Conservation (phyloP, 2,797 vertebrate species). For the Nannoperca obscura region DNA sequence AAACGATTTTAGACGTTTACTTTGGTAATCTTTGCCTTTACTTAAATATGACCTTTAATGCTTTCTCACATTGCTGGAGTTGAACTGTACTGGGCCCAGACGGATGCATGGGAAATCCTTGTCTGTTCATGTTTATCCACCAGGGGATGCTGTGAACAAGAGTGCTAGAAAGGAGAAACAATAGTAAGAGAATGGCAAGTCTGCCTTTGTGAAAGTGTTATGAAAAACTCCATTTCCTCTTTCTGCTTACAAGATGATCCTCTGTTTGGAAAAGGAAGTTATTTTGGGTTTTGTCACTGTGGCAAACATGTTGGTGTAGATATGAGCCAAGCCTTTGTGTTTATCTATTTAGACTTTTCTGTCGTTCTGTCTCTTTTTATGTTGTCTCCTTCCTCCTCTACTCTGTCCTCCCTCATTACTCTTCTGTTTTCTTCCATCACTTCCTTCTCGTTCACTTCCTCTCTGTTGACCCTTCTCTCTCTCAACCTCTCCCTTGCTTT, state of each 20-base stretch:
- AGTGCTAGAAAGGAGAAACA: background rate
- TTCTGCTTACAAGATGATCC: constrained; percentile 26
- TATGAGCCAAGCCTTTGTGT: background rate
- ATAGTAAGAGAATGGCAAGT: background rate
- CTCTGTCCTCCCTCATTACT: background rate
- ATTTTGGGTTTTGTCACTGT: constrained; percentile 8
- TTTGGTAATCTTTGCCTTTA: background rate
- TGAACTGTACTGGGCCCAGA: background rate
- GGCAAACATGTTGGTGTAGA: background rate
- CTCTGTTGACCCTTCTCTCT: background rate
- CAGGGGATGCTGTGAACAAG: constrained; percentile 74
- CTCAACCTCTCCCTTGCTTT: background rate
- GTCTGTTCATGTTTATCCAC: constrained; percentile 53
- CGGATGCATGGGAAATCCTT: background rate
- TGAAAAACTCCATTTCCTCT: constrained; percentile 41
- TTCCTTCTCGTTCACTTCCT: background rate
- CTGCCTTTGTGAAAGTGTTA: constrained; percentile 13
- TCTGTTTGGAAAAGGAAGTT: constrained; percentile 30
- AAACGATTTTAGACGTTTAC: background rate
- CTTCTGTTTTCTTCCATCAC: background rate
- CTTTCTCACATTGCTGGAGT: background rate
- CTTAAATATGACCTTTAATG: background rate
- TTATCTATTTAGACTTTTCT: background rate
- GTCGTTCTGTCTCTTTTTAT: background rate
- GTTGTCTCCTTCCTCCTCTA: background rate